Base-by-base conservation (phyloP, 1,140 invertebrate species). In the Euglossa dilemma region DNA sequence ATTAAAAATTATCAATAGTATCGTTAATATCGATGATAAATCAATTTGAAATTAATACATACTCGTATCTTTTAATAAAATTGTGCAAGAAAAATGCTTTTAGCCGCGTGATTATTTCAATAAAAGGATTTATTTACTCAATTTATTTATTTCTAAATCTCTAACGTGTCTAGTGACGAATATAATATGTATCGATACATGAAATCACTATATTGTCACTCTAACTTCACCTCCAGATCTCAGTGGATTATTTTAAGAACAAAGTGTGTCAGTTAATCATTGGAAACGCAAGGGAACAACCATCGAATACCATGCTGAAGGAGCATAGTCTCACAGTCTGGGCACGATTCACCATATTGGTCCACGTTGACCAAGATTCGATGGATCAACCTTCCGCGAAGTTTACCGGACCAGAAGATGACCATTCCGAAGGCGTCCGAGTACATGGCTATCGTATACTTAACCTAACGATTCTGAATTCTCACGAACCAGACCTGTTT, bases 191-290 rank as follows among this genome's bases (percentile, higher is more conserved):
- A 28, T 20, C 36, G 63, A 64, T 28, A 20, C 47, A 7, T 25
- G 25, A 47, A 23, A 11, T 28, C 25, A 47, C 18, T 18, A 54
- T 54, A 6, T 28, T n/a, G 20, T 36, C 43, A 9, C 12, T 20
- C 7, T 7, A 56, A 20, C 14, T 7, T 23, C 9, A 56, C 6
- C 20, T 23, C 12, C 9, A 72, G 14, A 59, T 45, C 43, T 45
- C 71, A 18, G 0, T 12, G 16, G 14, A 16, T 57, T 73, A 59
- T 73, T 73, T 73, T 57, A 43, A 73, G 71, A 59, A 73, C n/a
- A 73, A 59, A 43, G 54, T 11, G 16, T n/a, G 36, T 45, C 43
- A 25, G n/a, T 73, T 73, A 59, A 43, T 43, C 36, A 25, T 47
- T 59, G n/a, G 9, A 28, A 16, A 28, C n/a, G 28, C n/a, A 28